These are phyloP conservation scores for Scolopax rusticola DNA, from an alignment of 2,797 vertebrate species.

Conservation along the genomic window DNA sequence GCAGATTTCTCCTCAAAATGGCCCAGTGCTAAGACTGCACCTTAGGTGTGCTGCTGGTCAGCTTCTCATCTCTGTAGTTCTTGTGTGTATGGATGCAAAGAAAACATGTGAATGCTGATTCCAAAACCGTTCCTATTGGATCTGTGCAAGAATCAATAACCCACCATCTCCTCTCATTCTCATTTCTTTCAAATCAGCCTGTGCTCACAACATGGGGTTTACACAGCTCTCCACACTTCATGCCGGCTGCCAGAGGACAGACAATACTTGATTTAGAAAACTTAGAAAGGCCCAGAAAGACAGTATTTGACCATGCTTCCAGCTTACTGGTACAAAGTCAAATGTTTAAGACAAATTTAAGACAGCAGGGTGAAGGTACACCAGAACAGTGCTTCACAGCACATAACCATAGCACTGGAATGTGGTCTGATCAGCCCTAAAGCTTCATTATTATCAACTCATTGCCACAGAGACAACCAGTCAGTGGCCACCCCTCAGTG, in stretches of 20 bases:
- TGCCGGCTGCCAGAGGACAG: neutral
- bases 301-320: neutral
- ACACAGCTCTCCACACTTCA: neutral
- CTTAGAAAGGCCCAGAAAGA: neutral
- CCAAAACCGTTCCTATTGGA: neutral
- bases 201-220: neutral
- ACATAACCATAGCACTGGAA: neutral
- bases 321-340: neutral
- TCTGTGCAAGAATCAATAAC: neutral
- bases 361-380: neutral
- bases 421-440: neutral
- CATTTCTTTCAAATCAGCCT: neutral
- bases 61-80: neutral
- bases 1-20: neutral
- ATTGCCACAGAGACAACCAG: neutral
- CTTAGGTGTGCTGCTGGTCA: neutral
- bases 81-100: neutral
- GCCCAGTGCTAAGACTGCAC: no score
- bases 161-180: neutral
- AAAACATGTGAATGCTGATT: neutral
- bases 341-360: conserved; percentile 3
- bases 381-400: neutral
- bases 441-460: neutral
- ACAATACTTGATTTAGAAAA: neutral
- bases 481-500: neutral